Percentiles rank a stretch among this genome's conserved stretches.
Evolutionary conservation across 1,140 invertebrate genomes (phyloP).

Genomic region (Asbolus verrucosus): DNA sequence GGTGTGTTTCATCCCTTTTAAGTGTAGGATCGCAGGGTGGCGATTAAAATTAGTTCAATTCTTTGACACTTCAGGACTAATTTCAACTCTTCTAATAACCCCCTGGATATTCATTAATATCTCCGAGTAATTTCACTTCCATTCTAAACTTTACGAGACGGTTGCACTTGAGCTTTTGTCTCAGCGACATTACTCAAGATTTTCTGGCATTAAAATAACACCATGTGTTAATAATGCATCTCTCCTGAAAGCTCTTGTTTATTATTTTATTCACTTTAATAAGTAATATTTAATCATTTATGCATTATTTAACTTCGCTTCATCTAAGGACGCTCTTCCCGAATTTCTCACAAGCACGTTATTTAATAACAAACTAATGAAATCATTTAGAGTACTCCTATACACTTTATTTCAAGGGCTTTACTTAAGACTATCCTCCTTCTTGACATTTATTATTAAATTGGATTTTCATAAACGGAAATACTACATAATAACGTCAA

Average conservation of each 20-base stretch:
- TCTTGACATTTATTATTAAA: slow-evolving; percentile 10
- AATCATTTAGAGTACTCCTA: slow-evolving; percentile 24
- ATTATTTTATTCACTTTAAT: slow-evolving; percentile 35
- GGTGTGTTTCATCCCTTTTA: slow-evolving; percentile 24
- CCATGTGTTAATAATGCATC: slow-evolving; percentile 28
- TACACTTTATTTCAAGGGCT: slow-evolving; percentile 17
- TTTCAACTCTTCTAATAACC: slow-evolving; percentile 36
- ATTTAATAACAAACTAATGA: slow-evolving; percentile 37
- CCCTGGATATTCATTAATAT: slow-evolving; percentile 38
- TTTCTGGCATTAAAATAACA: slow-evolving; percentile 26
- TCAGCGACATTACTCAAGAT: slow-evolving; percentile 21
- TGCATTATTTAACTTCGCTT: slow-evolving; percentile 20
- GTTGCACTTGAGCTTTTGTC: slow-evolving; percentile 19
- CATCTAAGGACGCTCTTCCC: slow-evolving; percentile 16
- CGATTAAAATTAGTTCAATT: slow-evolving; percentile 39
- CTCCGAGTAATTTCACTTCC: slow-evolving; percentile 13
- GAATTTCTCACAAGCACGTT: slow-evolving; percentile 26
- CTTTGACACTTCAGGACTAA: slow-evolving; percentile 38
- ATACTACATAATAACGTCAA: not conserved
- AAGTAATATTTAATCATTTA: slow-evolving; percentile 34
- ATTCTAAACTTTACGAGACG: slow-evolving; percentile 8
- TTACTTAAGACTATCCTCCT: not conserved
- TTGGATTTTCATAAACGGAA: slow-evolving; percentile 7
- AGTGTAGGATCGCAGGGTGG: slow-evolving; percentile 22
- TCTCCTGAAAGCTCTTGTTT: slow-evolving; percentile 19